Base-by-base conservation (phyloP, 2,888 invertebrate species). In the Eupeodes luniger region DNA sequence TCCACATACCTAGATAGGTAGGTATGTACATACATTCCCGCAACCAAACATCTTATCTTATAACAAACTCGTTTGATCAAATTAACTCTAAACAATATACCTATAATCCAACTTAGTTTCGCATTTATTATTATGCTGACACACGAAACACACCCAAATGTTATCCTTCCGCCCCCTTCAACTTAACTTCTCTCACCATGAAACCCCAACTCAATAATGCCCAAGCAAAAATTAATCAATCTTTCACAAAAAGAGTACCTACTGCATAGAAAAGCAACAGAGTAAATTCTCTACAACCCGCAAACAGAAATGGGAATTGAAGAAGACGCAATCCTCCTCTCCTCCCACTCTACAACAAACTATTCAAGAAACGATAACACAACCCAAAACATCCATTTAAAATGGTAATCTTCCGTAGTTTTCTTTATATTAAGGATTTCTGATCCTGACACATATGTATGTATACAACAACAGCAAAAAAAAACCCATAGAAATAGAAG, bases 41-140 rank as follows among this genome's bases (percentile, higher is more conserved):
- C 40, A 47, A 10, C 47, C 4, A 47, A 47, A 61, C 36, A 69
- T 61, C 16, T 49, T 70, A 62, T 34, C 81, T 40, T 61, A 61
- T 76, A 59, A 47, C 27, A 64, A 87, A 82, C 83, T 83, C 84
- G 84, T 84, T 84, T 84, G 81, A 84, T 88, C 87, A 88, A 70
- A 76, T 88, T 62, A 81, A 85, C 84, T 81, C 67, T 81, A 77
- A 84, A 88, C 81, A 84, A 88, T 84, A 88, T n/a, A n/a, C n/a
- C n/a, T n/a, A n/a, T 81, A 84, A 84, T 84, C 66, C 81, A 81
- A 74, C 78, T 74, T 72, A 78, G 82, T 81, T 70, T 81, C 84
- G 72, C 87, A 88, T 83, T 79, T 59, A 72, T 59, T 83, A 80
- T 79, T 70, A 70, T 70, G 55, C 55, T 70, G 55, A 70, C 75